phyloP scores from a whole-genome alignment of 2,888 invertebrate genomes.

The Melipona bicolor region DNA sequence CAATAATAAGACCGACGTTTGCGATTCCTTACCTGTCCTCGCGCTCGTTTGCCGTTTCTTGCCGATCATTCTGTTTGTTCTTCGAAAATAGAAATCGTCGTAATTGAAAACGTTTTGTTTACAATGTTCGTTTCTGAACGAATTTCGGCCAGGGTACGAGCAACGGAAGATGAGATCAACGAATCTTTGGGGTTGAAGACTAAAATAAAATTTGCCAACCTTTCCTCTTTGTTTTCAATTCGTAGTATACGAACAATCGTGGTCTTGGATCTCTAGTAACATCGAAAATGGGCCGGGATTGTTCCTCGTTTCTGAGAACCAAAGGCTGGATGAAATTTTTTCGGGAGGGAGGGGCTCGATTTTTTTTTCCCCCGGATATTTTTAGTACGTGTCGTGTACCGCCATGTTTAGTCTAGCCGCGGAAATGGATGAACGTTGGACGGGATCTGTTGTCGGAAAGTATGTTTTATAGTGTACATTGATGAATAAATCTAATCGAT shows the following conservation, averaged over 20 bases:
- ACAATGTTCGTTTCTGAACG: too few relatives aligned
- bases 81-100: too few relatives aligned
- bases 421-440: conserved; percentile 12
- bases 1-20: conserved; percentile 68
- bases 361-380: background rate
- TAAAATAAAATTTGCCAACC: too few relatives aligned
- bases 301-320: too few relatives aligned
- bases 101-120: too few relatives aligned
- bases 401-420: conserved; percentile 4
- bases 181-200: too few relatives aligned
- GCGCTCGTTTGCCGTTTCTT: background rate
- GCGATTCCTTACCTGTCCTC: conserved; percentile 5
- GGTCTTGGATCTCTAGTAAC: background rate
- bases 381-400: conserved; percentile 5
- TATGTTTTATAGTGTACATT: conserved; percentile 19
- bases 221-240: background rate
- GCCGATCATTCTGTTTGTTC: background rate
- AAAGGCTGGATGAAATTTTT: background rate
- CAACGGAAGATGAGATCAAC: too few relatives aligned
- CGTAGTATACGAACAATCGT: background rate
- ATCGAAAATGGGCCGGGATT: background rate
- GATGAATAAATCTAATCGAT: conserved; percentile 14
- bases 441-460: conserved; percentile 2
- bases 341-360: background rate
- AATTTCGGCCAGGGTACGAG: too few relatives aligned